Evolutionary conservation across 2,113 vertebrate genomes (phyloP), one percentile per base, ranked within the genome.

Genomic region (Alethe diademata): DNA sequence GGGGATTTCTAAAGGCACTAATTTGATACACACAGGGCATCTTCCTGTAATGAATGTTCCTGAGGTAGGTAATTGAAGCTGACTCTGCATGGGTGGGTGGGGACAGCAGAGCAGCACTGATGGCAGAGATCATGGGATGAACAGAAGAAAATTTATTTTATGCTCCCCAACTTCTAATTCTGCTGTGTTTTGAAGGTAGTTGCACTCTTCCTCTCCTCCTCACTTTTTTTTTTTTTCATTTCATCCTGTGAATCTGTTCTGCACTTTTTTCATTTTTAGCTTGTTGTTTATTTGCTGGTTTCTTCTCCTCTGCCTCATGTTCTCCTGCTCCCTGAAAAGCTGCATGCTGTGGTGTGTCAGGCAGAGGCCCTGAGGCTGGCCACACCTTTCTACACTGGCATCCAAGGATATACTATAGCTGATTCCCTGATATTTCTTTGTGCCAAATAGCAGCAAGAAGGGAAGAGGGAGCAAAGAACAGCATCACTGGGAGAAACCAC

Each of bases 11-110:
- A 73, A 62, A 88, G 48, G 81, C 78, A 78, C 72, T 93, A 56
- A 95, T 96, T 78, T 79, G 92, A 94, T 96, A 56, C 67, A 69
- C 61, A 65, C 57, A 16, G 70, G 57, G 62, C 54, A 89, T 86
- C 60, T 89, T 96, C 76, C 91, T 92, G 61, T 87, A 90, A 67
- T 22, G 22, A 73, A 70, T 66, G 56, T 74, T 95, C 62, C 85
- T 80, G 62, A 87, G 74, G 73, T 72, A 78, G 71, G 70, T 89
- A 89, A 81, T 17, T 53, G 45, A 69, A 81, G 65, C 69, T 70
- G 45, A 82, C 40, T 86, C 88, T 87, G 40, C 53, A 48, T 40
- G 74, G 45, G 7, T 17, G n/a, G 26, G 38, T 56, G 58, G 28
- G 10, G n/a, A 17, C n/a, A 75, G 61, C 9, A 65, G n/a, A 62